Base-by-base conservation (phyloP, 2,113 vertebrate genomes). In the Corythornis madagascariensis region DNA sequence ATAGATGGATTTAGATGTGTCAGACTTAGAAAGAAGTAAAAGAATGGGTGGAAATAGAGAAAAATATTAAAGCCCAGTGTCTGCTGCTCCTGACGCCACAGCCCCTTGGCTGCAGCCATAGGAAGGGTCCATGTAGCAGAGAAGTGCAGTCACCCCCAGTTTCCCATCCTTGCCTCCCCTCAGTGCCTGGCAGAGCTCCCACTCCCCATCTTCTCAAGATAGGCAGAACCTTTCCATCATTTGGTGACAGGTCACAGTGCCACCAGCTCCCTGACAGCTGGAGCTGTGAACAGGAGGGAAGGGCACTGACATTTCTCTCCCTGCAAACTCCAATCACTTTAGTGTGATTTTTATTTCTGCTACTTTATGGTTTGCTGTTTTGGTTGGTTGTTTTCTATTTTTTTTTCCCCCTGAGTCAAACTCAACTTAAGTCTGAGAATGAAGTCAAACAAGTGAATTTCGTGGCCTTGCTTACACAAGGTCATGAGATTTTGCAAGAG, bases 361-460 rank as follows among this genome's bases (percentile, higher is more conserved):
- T 64, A 3, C 63, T 83, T 73, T 47, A 8, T 50, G 47, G 9
- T n/a, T 81, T 55, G 16, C 6, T 35, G 33, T 21, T 26, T 8
- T 38, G 19, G 18, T 26, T 17, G 26, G 16, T 2, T 16, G 10
- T 66, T 2, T 31, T 38, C 38, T 38, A 38, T 10, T 19, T 42
- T 88, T 61, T 38, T 13, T 4, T 16, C 18, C 3, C 22, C 50
- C 38, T 1, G 4, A 84, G 70, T 89, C 86, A 79, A 89, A 85
- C 63, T 48, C 63, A 26, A 55, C 52, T 74, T 59, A 89, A 89
- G 89, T 55, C 92, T 85, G 91, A 95, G 91, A 95, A 96, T 91
- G 94, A 96, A 94, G 95, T 56, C 9, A 4, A 96, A 87, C 92
- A 83, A 96, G 92, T 80, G 95, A 83, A 89, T 96, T 91, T 79